Evolutionary conservation across 2,797 vertebrate species (phyloP), one percentile per base, ranked within the genome.

Genomic region (Champsocephalus esox): DNA sequence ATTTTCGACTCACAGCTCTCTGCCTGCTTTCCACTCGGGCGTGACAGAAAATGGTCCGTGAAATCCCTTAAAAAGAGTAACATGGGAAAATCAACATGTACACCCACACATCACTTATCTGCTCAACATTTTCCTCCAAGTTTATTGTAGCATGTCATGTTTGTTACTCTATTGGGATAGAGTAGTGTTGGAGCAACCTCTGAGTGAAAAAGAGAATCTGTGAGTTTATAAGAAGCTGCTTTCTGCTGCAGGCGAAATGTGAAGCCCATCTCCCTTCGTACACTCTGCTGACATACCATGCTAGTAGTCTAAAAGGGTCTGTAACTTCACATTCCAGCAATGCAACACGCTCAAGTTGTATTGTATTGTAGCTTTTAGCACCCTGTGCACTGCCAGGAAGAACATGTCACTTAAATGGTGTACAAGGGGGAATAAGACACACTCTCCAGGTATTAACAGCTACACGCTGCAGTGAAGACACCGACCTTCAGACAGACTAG

Each of bases 401-500:
- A 19, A 19, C 19, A 19, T 69, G 69, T 74, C 50, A 51, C 66
- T 54, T 76, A 45, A 16, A 6, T 3, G 50, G 49, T 45, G 52
- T 58, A 61, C 50, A 44, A 46, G 9, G 17, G 58, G 55, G 34
- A 75, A 52, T 73, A 46, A 58, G 57, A 72, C 58, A 61, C 55
- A 58, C 48, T 80, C 71, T 46, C 13, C 74, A 50, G 76, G 82
- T 86, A 80, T 76, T 63, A 77, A 68, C 77, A 66, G 72, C 73
- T 81, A 70, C 75, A 69, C 82, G 72, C 38, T 32, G 19, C 69
- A 32, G 61, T 45, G 58, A 75, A 66, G 77, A 84, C 46, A n/a
- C 38, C 86, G 90, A 90, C 89, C 88, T 91, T 87, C 73, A 90
- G 28, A 75, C 41, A 2, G 45, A 81, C 68, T 55, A 58, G 70